These are phyloP conservation scores for Digitonthophagus gazella DNA, from an alignment of 2,888 invertebrate genomes.

Conservation along the genomic window DNA sequence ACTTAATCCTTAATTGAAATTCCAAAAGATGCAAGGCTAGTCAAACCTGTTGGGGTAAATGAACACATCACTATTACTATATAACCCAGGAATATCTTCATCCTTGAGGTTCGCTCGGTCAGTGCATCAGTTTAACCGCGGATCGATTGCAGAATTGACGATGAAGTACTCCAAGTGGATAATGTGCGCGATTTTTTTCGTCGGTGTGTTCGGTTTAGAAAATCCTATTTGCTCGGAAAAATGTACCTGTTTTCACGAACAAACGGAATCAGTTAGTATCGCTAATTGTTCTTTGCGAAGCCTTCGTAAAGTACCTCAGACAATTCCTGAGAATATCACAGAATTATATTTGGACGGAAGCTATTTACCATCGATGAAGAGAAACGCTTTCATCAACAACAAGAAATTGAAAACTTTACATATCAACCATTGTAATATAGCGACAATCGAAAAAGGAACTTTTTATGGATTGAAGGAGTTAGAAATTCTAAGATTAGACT, in stretches of 20 bases:
- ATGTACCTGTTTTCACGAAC: constrained; percentile 87
- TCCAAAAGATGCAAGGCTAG: constrained; percentile 21
- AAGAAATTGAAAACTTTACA: constrained; percentile 74
- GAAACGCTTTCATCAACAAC: constrained; percentile 83
- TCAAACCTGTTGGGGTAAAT: not conserved
- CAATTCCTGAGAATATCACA: constrained; percentile 90
- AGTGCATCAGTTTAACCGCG: constrained; percentile 57
- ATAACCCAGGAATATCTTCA: constrained; percentile 39
- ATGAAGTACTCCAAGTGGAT: constrained; percentile 54
- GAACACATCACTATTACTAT: not conserved
- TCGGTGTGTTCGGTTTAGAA: constrained; percentile 61
- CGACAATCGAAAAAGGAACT: constrained; percentile 75
- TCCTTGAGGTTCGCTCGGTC: constrained; percentile 50
- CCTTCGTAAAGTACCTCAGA: constrained; percentile 68
- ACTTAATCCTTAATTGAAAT: too few relatives aligned
- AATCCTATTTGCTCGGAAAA: constrained; percentile 76
- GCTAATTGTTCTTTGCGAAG: constrained; percentile 78
- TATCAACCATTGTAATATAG: constrained; percentile 76
- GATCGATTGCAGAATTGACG: constrained; percentile 50
- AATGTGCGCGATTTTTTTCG: constrained; percentile 59
- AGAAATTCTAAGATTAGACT: constrained; percentile 72
- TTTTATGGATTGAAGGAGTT: constrained; percentile 81
- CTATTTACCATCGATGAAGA: constrained; percentile 70
- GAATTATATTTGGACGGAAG: constrained; percentile 84
- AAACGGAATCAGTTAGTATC: constrained; percentile 82